phyloP scores from a whole-genome alignment of 2,797 vertebrate species.

The Xenops minutus region DNA sequence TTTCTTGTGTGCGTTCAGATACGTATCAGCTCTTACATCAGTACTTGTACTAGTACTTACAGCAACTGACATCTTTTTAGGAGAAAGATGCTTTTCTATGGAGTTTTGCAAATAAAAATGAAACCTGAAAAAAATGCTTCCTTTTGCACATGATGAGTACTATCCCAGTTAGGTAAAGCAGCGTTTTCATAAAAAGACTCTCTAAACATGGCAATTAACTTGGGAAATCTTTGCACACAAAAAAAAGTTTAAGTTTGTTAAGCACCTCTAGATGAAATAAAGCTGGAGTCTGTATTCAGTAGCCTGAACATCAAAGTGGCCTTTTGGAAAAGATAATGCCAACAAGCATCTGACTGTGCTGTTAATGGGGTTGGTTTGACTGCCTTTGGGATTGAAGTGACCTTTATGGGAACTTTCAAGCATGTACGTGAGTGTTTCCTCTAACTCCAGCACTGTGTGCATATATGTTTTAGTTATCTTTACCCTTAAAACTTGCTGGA shows the following conservation, averaged over 20 bases:
- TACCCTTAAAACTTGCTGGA: slow-evolving; percentile 4
- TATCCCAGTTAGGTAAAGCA: background rate
- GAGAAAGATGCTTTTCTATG: background rate
- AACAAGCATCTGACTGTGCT: background rate
- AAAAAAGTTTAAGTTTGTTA: background rate
- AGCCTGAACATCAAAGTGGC: slow-evolving; percentile 4
- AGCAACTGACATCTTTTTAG: background rate
- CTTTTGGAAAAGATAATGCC: slow-evolving; percentile 41
- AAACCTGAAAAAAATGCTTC: background rate
- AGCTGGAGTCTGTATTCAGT: background rate
- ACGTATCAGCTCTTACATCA: background rate
- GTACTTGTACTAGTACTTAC: background rate
- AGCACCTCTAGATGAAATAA: background rate
- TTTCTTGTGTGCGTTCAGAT: background rate
- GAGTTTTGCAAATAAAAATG: background rate
- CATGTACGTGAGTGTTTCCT: background rate
- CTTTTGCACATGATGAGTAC: background rate
- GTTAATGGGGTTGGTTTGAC: background rate
- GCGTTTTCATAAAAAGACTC: background rate
- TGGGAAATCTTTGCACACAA: background rate
- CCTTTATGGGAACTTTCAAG: slow-evolving; percentile 11
- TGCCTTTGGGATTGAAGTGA: slow-evolving; percentile 50
- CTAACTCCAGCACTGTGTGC: background rate
- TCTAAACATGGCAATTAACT: background rate
- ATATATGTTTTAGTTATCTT: background rate